phyloP scores from a whole-genome alignment of 2,797 vertebrate species.

The Heteromormyrus szaboi region DNA sequence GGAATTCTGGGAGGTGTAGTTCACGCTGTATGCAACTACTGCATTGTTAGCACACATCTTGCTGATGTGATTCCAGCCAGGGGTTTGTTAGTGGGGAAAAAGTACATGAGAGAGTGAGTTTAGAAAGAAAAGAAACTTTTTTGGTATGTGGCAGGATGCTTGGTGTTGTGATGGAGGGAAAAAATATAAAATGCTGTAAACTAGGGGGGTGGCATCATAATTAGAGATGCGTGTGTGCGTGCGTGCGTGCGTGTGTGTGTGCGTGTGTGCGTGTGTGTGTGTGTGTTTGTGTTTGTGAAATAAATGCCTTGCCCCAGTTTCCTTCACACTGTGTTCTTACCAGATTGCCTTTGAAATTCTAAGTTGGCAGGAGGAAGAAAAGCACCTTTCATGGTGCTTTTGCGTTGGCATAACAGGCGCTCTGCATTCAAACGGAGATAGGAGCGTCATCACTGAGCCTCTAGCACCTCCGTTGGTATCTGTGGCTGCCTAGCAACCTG shows the following conservation, averaged over 20 bases:
- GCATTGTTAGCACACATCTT: not conserved
- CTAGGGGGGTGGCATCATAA: not conserved
- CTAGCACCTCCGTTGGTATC: conserved; percentile 41
- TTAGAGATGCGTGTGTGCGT: not conserved
- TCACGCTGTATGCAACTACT: not conserved
- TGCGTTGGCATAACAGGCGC: not conserved
- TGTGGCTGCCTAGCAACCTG: conserved; percentile 56
- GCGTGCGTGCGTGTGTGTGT: not conserved
- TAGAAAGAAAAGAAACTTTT: not conserved
- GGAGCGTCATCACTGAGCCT: conserved; percentile 40
- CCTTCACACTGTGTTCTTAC: not conserved
- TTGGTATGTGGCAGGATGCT: not conserved
- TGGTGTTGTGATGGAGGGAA: not conserved
- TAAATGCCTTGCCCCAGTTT: not conserved
- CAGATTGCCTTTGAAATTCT: not conserved
- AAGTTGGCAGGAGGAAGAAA: not conserved
- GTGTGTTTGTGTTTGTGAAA: not conserved
- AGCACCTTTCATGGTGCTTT: not conserved
- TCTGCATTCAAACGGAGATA: not conserved
- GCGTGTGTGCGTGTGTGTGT: not conserved
- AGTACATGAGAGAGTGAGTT: not conserved
- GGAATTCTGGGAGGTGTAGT: not conserved
- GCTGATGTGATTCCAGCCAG: not conserved
- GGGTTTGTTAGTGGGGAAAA: not conserved
- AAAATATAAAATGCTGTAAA: not conserved